Percentiles rank a stretch among this genome's conserved stretches.
Evolutionary conservation across 1,140 invertebrate genomes (phyloP).

Genomic region (Drosophila mauritiana): DNA sequence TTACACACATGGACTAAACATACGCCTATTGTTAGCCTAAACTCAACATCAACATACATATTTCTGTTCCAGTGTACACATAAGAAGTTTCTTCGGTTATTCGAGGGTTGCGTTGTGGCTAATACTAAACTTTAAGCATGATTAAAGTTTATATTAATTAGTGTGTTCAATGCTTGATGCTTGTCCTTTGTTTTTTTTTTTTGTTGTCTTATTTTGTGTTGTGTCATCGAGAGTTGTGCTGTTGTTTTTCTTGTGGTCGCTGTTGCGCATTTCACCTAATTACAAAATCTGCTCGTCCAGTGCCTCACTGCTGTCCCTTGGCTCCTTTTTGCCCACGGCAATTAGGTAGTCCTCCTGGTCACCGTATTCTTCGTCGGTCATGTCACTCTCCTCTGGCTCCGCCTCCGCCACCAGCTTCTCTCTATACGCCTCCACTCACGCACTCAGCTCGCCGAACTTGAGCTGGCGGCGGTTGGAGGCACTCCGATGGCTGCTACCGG

Average conservation of each 20-base stretch:
- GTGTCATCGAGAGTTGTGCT: constrained; percentile 42
- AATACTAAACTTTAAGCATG: constrained; percentile 75
- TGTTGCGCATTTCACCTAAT: constrained; percentile 77
- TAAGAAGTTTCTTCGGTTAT: constrained; percentile 38
- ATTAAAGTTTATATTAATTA: constrained; percentile 75
- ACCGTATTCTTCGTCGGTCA: constrained; percentile 55
- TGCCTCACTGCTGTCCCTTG: constrained; percentile 50
- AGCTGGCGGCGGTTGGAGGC: constrained; percentile 56
- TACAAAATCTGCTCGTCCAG: constrained; percentile 71
- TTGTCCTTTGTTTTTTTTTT: constrained; percentile 1
- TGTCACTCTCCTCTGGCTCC: constrained; percentile 29
- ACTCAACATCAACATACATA: constrained; percentile 73
- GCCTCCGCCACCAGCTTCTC: constrained; percentile 28
- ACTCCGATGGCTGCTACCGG: constrained; percentile 59
- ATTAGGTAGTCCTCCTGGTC: constrained; percentile 71
- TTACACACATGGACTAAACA: constrained; percentile 71
- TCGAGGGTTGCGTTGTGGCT: constrained; percentile 51
- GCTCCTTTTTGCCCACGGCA: constrained; percentile 50
- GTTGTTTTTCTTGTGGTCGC: constrained; percentile 40
- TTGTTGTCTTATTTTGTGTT: constrained; percentile 12
- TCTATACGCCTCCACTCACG: constrained; percentile 69
- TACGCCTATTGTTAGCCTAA: constrained; percentile 70
- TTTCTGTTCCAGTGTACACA: constrained; percentile 45
- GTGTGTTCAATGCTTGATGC: constrained; percentile 34
- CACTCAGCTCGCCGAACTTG: constrained; percentile 67